These are phyloP conservation scores for Paelopatides confundens DNA, from an alignment of 53 echinoderm and acorn worm species.

Conservation along the genomic window DNA sequence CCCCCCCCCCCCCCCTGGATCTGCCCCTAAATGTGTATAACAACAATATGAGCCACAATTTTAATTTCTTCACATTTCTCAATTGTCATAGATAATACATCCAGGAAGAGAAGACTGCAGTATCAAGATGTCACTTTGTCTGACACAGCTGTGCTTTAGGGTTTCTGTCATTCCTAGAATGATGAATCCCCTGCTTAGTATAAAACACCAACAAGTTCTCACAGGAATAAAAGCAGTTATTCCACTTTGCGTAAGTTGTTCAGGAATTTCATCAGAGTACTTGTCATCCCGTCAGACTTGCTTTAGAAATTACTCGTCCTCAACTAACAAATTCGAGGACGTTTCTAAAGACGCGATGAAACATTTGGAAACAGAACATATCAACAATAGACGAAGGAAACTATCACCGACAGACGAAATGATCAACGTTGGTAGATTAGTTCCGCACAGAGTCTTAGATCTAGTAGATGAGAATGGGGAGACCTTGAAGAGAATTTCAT, in stretches of 20 bases:
- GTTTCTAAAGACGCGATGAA: conserved; percentile 2
- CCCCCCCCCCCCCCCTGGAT: too few relatives aligned
- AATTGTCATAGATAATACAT: neutral
- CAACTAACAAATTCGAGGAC: neutral
- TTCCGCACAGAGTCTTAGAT: conserved; percentile 75
- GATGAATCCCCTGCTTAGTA: neutral
- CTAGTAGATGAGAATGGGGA: conserved; percentile 73
- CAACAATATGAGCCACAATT: too few relatives aligned
- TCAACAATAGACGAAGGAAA: conserved; percentile 7
- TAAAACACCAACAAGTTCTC: neutral
- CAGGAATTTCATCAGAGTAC: neutral
- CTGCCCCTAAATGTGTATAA: too few relatives aligned
- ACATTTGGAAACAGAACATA: conserved; percentile 9
- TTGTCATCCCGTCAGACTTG: neutral
- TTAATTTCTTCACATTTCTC: neutral
- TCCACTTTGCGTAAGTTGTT: neutral
- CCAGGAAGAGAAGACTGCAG: neutral
- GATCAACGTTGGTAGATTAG: conserved; percentile 63
- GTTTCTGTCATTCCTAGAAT: neutral
- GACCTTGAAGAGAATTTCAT: conserved; percentile 54
- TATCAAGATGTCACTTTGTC: neutral
- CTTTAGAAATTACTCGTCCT: neutral
- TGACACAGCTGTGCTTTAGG: neutral
- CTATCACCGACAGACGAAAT: conserved; percentile 43
- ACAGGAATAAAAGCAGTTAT: neutral